These are phyloP conservation scores for Plagodis dolabraria DNA, from an alignment of 2,888 invertebrate species.

Conservation along the genomic window DNA sequence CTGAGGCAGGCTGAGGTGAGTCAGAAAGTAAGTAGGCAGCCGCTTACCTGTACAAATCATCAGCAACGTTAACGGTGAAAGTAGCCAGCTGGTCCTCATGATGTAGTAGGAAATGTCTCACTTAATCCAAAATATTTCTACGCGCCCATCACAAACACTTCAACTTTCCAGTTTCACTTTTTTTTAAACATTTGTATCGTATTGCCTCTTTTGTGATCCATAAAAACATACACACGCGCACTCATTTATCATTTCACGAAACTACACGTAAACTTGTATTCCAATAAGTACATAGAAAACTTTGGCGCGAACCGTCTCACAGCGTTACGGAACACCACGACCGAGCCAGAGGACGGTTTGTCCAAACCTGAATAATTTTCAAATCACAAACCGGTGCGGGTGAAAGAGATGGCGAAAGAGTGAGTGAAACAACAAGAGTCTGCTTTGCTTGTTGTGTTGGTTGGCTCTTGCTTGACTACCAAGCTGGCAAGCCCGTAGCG, in stretches of 20 bases:
- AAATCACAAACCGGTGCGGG: constrained; percentile 58
- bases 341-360: constrained; percentile 68
- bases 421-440: constrained; percentile 27
- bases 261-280: constrained; percentile 58
- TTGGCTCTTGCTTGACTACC: constrained; percentile 15
- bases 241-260: constrained; percentile 48
- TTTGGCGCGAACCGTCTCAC: constrained; percentile 66
- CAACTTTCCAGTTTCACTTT: constrained; percentile 39
- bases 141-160: constrained; percentile 62
- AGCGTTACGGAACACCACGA: constrained; percentile 52
- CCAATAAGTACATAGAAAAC: constrained; percentile 62
- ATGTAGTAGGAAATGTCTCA: constrained; percentile 69
- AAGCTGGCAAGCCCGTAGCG: too few relatives aligned
- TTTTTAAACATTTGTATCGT: constrained; percentile 24
- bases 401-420: constrained; percentile 51
- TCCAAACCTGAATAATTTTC: constrained; percentile 68
- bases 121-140: constrained; percentile 62
- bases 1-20: constrained; percentile 57
- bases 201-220: constrained; percentile 26
- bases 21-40: constrained; percentile 72
- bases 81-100: constrained; percentile 74
- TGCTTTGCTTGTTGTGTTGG: too few relatives aligned
- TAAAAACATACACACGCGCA: constrained; percentile 49
- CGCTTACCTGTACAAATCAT: constrained; percentile 81
- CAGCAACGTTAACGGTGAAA: constrained; percentile 78